Evolutionary conservation across 2,113 vertebrate genomes (phyloP).

Genomic region (Syngnathus scovelli): DNA sequence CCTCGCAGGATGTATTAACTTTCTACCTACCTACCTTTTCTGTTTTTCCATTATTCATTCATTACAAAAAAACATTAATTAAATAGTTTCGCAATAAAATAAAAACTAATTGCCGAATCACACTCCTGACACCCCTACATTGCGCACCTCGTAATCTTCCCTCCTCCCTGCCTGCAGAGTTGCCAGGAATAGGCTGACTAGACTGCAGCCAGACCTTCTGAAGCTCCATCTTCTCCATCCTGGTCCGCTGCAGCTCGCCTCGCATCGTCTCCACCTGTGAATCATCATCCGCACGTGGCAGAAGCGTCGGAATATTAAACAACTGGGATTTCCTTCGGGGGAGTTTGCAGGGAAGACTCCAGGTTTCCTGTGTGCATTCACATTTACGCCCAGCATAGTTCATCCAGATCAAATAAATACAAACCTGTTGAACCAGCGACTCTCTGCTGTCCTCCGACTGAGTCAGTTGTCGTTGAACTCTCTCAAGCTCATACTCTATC

Average conservation of each 20-base stretch:
- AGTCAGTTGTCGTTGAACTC: slow-evolving; percentile 70
- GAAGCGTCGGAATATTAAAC: slow-evolving; percentile 10
- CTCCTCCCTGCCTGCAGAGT: slow-evolving; percentile 59
- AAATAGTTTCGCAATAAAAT: neutral
- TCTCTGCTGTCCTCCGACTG: slow-evolving; percentile 82
- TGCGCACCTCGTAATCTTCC: slow-evolving; percentile 40
- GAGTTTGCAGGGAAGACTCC: neutral
- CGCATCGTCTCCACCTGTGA: slow-evolving; percentile 82
- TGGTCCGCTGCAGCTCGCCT: slow-evolving; percentile 75
- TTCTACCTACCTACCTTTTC: neutral
- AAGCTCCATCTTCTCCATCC: slow-evolving; percentile 71
- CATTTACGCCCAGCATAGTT: slow-evolving; percentile 5
- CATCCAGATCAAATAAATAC: slow-evolving; percentile 22
- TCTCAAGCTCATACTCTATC: slow-evolving; percentile 80
- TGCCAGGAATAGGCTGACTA: slow-evolving; percentile 51
- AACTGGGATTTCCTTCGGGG: neutral
- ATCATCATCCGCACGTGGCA: slow-evolving; percentile 13
- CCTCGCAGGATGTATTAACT: neutral
- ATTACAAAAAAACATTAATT: neutral
- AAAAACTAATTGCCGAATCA: neutral
- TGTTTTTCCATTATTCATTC: neutral
- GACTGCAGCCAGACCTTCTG: slow-evolving; percentile 64
- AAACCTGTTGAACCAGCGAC: slow-evolving; percentile 82
- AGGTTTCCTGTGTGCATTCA: slow-evolving; percentile 11
- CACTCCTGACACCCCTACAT: slow-evolving; percentile 3